Evolutionary conservation across 2,797 vertebrate genomes (phyloP).

Genomic region (Hybognathus amarus): DNA sequence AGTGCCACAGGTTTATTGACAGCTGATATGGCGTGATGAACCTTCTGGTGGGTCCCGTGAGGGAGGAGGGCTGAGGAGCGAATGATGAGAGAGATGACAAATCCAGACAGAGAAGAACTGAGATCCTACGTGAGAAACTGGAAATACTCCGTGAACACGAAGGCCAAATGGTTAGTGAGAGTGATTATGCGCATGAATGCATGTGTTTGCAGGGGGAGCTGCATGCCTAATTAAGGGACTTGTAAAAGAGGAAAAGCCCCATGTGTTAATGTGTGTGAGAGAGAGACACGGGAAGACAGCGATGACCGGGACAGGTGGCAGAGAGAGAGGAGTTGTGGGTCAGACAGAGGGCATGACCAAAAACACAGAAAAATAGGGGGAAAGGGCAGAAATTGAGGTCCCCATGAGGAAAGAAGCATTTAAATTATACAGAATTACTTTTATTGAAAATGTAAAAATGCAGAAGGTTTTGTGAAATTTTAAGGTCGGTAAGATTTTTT

Average conservation of each 20-base stretch:
- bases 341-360: conserved; percentile 43
- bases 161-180: conserved; percentile 14
- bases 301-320: not conserved
- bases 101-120: conserved; percentile 32
- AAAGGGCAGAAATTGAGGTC: not conserved
- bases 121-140: conserved; percentile 24
- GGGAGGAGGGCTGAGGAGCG: conserved; percentile 2
- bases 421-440: too few species aligned
- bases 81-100: conserved; percentile 39
- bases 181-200: conserved; percentile 41
- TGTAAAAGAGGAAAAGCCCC: conserved; percentile 13
- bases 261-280: conserved; percentile 27
- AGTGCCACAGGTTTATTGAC: conserved; percentile 64
- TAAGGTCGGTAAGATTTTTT: too few species aligned
- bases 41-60: conserved; percentile 40
- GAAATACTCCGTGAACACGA: conserved; percentile 40
- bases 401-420: too few species aligned
- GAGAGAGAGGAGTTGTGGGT: conserved; percentile 34
- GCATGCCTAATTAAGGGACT: conserved; percentile 26
- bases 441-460: too few species aligned
- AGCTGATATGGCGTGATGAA: conserved; percentile 69
- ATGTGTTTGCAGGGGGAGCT: conserved; percentile 16
- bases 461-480: too few species aligned
- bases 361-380: not conserved
- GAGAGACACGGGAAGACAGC: conserved; percentile 31